Evolutionary conservation across 1,140 invertebrate species (phyloP), one percentile per base, ranked within the genome.

Genomic region (Mycetomoellerius zeteki): DNA sequence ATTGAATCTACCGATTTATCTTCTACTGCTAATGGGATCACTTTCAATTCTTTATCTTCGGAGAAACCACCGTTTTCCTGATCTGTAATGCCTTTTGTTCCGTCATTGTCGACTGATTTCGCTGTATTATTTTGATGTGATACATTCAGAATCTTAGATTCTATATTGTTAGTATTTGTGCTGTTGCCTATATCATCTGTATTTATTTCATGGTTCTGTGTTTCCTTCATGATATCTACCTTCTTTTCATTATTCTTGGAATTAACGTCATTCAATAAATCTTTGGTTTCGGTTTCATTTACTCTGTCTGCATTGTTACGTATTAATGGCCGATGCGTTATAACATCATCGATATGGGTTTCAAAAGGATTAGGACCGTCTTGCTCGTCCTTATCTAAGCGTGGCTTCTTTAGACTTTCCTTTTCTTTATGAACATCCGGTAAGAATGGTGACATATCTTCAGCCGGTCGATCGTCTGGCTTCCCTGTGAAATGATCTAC

Each of bases 361-460:
- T 95, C 95, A 75, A 94, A 92, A 33, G 94, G 95, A 91, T 95
- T 95, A 4, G 93, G 93, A n/a, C 81, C 88, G 71, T 95, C 86
- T 73, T 94, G 93, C 72, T 95, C 94, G 71, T 95, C 95, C 50
- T 95, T 95, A 77, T 95, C 94, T 71, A 95, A 84, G 52, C 94
- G 91, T 2, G 94, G 94, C 1, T 95, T 95, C 60, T 92, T 93
- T 21, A 84, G 37, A 58, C 76, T 88, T 21, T 92, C 90, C 27
- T 94, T 94, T 33, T 95, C 94, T 56, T 89, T 92, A 1, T 91
- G 85, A 30, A 96, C 93, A 90, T 97, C 96, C 10, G 96, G 96
- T 87, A 97, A 93, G 88, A 96, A 97, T 24, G 97, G 97, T 84
- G 96, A 96, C 96, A 97, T 97, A 88, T 96, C 95, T 12, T 94